Evolutionary conservation across 2,113 vertebrate genomes (phyloP).

Genomic region (Ia io): DNA sequence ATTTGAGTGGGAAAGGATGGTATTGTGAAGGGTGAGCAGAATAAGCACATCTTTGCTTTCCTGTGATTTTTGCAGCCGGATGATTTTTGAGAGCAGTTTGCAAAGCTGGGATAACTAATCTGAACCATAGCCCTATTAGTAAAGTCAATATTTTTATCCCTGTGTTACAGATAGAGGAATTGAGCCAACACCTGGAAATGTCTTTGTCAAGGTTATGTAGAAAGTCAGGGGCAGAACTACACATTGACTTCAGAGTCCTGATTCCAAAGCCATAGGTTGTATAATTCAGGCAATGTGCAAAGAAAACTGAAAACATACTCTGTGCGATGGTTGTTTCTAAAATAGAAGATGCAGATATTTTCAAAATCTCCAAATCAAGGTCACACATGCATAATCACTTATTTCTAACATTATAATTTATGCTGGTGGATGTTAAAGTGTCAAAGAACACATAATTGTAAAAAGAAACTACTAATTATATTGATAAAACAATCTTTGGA

Average conservation of each 20-base stretch:
- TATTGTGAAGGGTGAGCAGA: background rate
- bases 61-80: slow-evolving; percentile 47
- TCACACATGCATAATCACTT: slow-evolving; percentile 32
- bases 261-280: slow-evolving; percentile 36
- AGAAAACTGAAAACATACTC: background rate
- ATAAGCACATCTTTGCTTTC: slow-evolving; percentile 21
- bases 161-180: slow-evolving; percentile 64
- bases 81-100: slow-evolving; percentile 44
- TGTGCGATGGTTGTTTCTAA: slow-evolving; percentile 3
- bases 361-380: slow-evolving; percentile 17
- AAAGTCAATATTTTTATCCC: slow-evolving; percentile 73
- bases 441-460: background rate
- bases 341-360: slow-evolving; percentile 42
- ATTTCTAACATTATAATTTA: slow-evolving; percentile 44
- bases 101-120: slow-evolving; percentile 76
- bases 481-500: slow-evolving; percentile 29
- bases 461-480: slow-evolving; percentile 36
- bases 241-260: slow-evolving; percentile 52
- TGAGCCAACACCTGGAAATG: slow-evolving; percentile 61
- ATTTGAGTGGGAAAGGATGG: background rate
- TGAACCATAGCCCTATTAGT: slow-evolving; percentile 58
- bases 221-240: slow-evolving; percentile 38
- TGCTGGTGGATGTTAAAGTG: background rate
- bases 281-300: slow-evolving; percentile 22
- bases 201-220: slow-evolving; percentile 68